These are phyloP conservation scores for Callionymus lyra DNA, from an alignment of 2,113 vertebrate genomes.

Conservation along the genomic window DNA sequence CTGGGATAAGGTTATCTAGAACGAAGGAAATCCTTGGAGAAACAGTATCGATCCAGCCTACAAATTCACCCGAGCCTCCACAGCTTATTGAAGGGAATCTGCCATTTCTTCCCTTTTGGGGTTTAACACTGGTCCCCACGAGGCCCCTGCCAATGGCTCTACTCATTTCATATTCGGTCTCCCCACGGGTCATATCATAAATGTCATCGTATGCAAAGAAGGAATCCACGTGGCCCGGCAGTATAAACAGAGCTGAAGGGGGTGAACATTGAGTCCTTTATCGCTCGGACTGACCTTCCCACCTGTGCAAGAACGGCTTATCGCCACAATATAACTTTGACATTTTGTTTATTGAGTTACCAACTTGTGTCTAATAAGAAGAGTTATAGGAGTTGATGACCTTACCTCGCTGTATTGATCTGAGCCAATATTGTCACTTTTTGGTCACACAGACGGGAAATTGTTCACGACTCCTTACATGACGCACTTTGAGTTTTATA, in stretches of 20 bases:
- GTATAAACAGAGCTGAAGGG: conserved; percentile 34
- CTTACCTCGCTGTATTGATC: too few relatives aligned
- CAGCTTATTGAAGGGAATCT: conserved; percentile 32
- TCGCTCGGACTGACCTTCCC: conserved; percentile 11
- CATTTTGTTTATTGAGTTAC: conserved; percentile 16
- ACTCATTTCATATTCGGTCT: conserved; percentile 39
- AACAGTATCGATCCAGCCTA: conserved; percentile 49
- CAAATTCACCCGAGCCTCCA: conserved; percentile 41
- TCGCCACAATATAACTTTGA: conserved; percentile 21
- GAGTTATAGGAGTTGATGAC: not conserved
- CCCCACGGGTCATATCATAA: conserved; percentile 48
- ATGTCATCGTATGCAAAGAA: conserved; percentile 61
- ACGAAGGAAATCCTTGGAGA: conserved; percentile 44
- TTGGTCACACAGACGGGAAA: too few relatives aligned
- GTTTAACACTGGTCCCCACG: conserved; percentile 30
- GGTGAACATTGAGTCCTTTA: conserved; percentile 22
- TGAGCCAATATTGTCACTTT: too few relatives aligned
- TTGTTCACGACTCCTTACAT: too few relatives aligned
- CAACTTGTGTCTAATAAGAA: conserved; percentile 4
- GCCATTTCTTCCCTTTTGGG: conserved; percentile 37
- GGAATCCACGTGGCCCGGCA: conserved; percentile 28
- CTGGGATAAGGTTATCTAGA: conserved; percentile 42
- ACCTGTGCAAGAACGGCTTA: conserved; percentile 12
- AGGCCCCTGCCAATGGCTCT: conserved; percentile 22
- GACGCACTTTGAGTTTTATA: too few relatives aligned